phyloP scores from a whole-genome alignment of 2,113 vertebrate species.

The Dasyornis broadbenti region DNA sequence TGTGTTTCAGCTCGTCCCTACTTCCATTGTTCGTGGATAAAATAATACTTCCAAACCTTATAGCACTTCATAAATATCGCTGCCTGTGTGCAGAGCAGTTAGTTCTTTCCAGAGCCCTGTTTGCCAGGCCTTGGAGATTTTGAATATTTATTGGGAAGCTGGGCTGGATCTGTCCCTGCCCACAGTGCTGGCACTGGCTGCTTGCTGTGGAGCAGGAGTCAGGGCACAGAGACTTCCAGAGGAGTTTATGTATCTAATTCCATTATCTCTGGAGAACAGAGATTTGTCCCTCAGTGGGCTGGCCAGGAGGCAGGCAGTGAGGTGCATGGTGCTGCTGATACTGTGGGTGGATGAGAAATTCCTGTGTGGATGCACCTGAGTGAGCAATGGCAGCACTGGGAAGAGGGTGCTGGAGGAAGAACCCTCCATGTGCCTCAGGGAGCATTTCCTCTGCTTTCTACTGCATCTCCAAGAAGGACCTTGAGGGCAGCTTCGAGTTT shows the following conservation, averaged over 20 bases:
- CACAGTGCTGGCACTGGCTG: not conserved
- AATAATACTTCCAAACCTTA: not conserved
- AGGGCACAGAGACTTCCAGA: not conserved
- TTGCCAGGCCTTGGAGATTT: not conserved
- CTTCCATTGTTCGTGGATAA: not conserved
- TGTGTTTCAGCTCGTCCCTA: not conserved
- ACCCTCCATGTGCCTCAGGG: not conserved
- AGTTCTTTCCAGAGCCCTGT: not conserved
- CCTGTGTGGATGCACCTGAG: not conserved
- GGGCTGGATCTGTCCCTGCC: not conserved
- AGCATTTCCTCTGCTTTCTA: not conserved
- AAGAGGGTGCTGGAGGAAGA: not conserved
- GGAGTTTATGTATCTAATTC: not conserved
- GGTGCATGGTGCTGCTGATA: not conserved
- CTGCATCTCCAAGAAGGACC: not conserved
- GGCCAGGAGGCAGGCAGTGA: not conserved
- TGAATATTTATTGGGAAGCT: not conserved
- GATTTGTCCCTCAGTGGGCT: not conserved
- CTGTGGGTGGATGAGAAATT: not conserved
- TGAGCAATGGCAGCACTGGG: rapidly evolving
- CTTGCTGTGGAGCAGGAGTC: not conserved
- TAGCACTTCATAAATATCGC: not conserved
- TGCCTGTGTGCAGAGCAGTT: not conserved
- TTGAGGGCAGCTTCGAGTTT: not conserved
- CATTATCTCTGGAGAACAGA: not conserved